A percentile compares a stretch with the other conserved stretches of the same genome.
These are phyloP conservation scores for Palythoa heliodiscus DNA, from an alignment of 92 coral and sea anemone genomes.

Conservation along the genomic window DNA sequence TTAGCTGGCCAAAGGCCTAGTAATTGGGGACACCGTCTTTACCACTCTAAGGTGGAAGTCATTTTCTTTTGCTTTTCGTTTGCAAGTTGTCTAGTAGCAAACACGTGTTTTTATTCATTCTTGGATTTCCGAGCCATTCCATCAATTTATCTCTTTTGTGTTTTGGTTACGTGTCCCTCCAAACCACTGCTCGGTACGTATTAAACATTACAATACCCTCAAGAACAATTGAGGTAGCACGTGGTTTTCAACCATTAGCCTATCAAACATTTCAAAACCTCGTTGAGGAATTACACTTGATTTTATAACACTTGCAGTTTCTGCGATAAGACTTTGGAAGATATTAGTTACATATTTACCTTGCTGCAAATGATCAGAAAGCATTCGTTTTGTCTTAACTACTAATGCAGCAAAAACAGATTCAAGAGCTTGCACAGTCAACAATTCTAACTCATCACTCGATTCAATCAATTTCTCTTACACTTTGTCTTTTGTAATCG, in stretches of 20 bases:
- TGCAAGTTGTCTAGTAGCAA: constrained; percentile 27
- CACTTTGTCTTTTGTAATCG: constrained; percentile 36
- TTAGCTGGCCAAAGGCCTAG: too few relatives aligned
- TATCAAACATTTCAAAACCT: constrained; percentile 8
- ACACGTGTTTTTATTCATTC: not conserved
- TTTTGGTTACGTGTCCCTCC: constrained; percentile 35
- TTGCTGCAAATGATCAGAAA: constrained; percentile 41
- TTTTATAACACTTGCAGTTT: constrained; percentile 23
- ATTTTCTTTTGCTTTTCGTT: not conserved
- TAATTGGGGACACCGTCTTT: too few relatives aligned
- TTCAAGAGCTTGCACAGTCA: constrained; percentile 50
- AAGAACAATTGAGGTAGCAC: constrained; percentile 40
- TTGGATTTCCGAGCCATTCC: constrained; percentile 16
- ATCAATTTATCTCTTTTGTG: constrained; percentile 23
- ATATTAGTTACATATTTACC: constrained; percentile 32
- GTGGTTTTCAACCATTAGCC: constrained; percentile 31
- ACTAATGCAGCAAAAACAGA: constrained; percentile 38
- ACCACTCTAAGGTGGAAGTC: too few relatives aligned
- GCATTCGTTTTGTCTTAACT: constrained; percentile 42
- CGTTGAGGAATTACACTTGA: constrained; percentile 12
- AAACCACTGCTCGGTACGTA: constrained; percentile 21
- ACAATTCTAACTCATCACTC: constrained; percentile 40
- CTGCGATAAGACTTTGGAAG: constrained; percentile 19
- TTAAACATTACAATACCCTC: constrained; percentile 38
- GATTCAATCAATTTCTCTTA: constrained; percentile 36